Evolutionary conservation across 2,113 vertebrate species (phyloP), one percentile per base, ranked within the genome.

Genomic region (Notothenia rossii): DNA sequence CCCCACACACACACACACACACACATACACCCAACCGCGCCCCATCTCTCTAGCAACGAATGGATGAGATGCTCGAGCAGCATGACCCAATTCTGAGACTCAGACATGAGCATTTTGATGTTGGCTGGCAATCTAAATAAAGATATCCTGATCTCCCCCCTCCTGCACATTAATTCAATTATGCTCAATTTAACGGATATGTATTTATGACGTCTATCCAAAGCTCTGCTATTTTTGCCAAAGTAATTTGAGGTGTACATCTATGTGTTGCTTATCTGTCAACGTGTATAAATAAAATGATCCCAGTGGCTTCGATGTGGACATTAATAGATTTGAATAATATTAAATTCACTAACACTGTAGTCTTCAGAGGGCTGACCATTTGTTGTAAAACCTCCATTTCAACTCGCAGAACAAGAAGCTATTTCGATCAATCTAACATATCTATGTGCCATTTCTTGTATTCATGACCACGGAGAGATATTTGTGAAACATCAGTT

Each of bases 21-120:
- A 29, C 29, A 29, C 3, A 29, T 3, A 29, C 25, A 29, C 25
- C 3, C 36, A 11, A 2, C 40, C 25, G 22, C 29, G 0, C 53
- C 73, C 48, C 29, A 5, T 15, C 15, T 15, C 15, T 72, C 45
- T 58, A 51, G 65, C 0, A 3, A 72, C 72, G 62, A 36, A 43
- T 10, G 61, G 3, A 64, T 58, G 20, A 1, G 13, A 5, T 53
- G 10, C 15, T 29, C 22, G 2, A 0, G 62, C 72, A 62, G 51
- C 15, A 1, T 77, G 73, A 79, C 71, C 75, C 68, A 69, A 46
- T 73, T 88, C 25, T 40, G 14, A 40, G 9, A 56, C 36, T 71
- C 50, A 56, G 43, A 56, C 1, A 0, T 68, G 25, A 61, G 53
- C 60, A 67, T 80, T 63, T 76, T 4, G 40, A 33, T 10, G 6